Evolutionary conservation across 2,888 invertebrate genomes (phyloP).

Genomic region (Volucella bombylans): DNA sequence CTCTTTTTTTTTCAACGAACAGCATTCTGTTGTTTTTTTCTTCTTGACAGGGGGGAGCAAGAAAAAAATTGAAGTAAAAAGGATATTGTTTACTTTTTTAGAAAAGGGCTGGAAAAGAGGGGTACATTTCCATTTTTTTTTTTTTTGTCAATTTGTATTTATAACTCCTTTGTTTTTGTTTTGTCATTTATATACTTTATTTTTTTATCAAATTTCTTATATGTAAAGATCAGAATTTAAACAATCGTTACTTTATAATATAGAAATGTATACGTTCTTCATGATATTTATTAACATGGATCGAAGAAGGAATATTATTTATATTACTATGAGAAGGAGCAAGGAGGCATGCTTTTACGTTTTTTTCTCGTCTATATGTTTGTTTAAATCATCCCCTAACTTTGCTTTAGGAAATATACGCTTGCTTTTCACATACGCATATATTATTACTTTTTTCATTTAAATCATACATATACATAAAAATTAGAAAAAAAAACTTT

Average conservation of each 20-base stretch:
- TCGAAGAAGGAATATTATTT: constrained; percentile 52
- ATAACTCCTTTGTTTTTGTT: constrained; percentile 55
- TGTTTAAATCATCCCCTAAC: constrained; percentile 17
- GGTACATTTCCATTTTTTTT: constrained; percentile 49
- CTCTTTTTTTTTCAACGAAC: constrained; percentile 44
- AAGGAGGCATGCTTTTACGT: constrained; percentile 15
- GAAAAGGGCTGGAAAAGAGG: neutral
- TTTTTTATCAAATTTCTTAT: constrained; percentile 59
- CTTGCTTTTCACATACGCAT: constrained; percentile 66
- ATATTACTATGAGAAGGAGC: constrained; percentile 54
- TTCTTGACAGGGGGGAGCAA: constrained; percentile 45
- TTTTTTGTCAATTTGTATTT: constrained; percentile 26
- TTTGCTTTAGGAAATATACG: constrained; percentile 66
- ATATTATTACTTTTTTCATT: constrained; percentile 36
- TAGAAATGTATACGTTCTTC: constrained; percentile 59
- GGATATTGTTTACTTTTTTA: constrained; percentile 10
- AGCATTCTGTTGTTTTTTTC: constrained; percentile 40
- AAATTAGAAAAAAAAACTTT: constrained; percentile 65
- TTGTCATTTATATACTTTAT: constrained; percentile 52
- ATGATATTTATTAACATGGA: constrained; percentile 41
- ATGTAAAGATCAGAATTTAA: constrained; percentile 61
- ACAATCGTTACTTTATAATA: constrained; percentile 58
- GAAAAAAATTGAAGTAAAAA: constrained; percentile 53
- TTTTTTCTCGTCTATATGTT: constrained; percentile 36
- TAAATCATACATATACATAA: constrained; percentile 66